Conservation (phyloP, 2,888 invertebrate genomes). For the Euzetes globulus region DNA sequence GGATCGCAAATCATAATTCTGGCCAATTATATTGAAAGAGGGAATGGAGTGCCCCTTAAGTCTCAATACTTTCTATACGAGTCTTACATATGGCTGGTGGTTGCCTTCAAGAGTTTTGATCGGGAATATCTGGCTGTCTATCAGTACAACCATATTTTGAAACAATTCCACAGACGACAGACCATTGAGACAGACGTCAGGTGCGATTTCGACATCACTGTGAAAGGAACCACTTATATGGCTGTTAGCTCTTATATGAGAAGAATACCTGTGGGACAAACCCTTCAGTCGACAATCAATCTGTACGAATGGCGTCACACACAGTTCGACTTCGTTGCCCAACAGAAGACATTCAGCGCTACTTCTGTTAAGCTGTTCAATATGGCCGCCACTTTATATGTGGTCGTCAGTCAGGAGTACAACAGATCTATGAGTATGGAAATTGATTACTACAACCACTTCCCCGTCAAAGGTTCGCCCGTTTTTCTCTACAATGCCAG, state of each 20-base stretch:
- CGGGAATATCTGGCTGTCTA: conserved; percentile 23
- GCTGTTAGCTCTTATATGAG: conserved; percentile 8
- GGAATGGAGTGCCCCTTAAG: conserved; percentile 3
- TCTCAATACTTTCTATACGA: neutral
- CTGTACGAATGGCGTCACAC: conserved; percentile 16
- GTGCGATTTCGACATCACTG: conserved; percentile 14
- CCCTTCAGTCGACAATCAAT: neutral
- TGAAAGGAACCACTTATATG: conserved; percentile 1
- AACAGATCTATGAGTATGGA: neutral
- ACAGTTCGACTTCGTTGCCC: conserved; percentile 7
- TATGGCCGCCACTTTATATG: neutral
- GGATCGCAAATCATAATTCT: neutral
- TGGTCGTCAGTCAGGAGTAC: neutral
- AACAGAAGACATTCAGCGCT: conserved; percentile 11
- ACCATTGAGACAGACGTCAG: neutral
- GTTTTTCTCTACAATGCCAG: conserved; percentile 5
- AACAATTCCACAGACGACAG: neutral
- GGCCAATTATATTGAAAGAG: neutral
- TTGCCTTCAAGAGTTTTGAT: neutral
- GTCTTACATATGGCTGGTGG: conserved; percentile 18
- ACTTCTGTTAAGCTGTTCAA: conserved; percentile 12
- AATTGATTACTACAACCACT: neutral
- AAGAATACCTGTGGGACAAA: neutral
- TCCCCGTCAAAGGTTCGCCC: conserved; percentile 3
- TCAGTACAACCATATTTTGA: neutral